A percentile compares a stretch with the other conserved stretches of the same genome.
These are phyloP conservation scores for Eupleurogrammus muticus DNA, from an alignment of 2,797 vertebrate genomes.

Conservation along the genomic window DNA sequence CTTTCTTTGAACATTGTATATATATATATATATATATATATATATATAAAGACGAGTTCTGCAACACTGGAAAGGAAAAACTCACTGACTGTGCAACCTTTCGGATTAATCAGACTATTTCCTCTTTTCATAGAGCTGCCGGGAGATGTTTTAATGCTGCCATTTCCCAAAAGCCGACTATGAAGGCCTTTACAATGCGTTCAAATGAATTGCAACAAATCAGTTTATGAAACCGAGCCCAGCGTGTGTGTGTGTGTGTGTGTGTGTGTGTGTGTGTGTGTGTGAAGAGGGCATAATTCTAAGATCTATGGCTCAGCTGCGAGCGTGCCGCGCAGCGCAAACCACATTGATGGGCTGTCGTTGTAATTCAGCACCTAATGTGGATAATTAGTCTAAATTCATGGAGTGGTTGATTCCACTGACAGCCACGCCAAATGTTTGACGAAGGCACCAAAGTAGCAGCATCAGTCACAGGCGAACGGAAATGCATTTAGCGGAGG, in stretches of 20 bases:
- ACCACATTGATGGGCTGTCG: slow-evolving; percentile 71
- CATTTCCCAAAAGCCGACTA: slow-evolving; percentile 40
- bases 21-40: no score
- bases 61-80: slow-evolving; percentile 26
- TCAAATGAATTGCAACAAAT: slow-evolving; percentile 46
- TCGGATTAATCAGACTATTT: slow-evolving; percentile 29
- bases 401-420: slow-evolving; percentile 79
- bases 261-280: slow-evolving; percentile 31
- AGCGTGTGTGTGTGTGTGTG: slow-evolving; percentile 27
- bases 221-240: slow-evolving; percentile 26
- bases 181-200: slow-evolving; percentile 32
- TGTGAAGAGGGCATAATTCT: slow-evolving; percentile 43
- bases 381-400: slow-evolving; percentile 86
- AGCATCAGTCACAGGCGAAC: slow-evolving; percentile 84
- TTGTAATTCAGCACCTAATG: slow-evolving; percentile 80
- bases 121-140: slow-evolving; percentile 35
- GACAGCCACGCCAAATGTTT: slow-evolving; percentile 83
- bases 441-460: slow-evolving; percentile 79
- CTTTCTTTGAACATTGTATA: not conserved
- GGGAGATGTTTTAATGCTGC: slow-evolving; percentile 37
- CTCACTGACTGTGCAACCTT: slow-evolving; percentile 21
- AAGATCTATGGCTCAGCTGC: slow-evolving; percentile 76
- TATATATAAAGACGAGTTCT: slow-evolving; percentile 15
- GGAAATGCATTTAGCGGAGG: slow-evolving; percentile 85
- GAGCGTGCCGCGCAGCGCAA: slow-evolving; percentile 61